These are phyloP conservation scores for Xenotilapia longispinis DNA, from an alignment of 2,113 vertebrate species.

Conservation along the genomic window DNA sequence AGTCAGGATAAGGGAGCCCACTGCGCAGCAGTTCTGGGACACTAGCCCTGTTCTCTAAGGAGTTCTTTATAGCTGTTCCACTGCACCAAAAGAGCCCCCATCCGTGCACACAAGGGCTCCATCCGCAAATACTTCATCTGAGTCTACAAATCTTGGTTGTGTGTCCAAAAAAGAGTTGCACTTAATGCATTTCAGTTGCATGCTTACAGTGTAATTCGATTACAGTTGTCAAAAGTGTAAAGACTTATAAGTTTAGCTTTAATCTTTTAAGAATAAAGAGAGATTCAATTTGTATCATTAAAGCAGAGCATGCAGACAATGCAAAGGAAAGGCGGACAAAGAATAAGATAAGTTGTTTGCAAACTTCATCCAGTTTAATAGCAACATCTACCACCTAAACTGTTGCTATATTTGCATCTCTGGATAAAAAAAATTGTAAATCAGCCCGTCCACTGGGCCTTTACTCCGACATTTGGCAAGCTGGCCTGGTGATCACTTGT, in stretches of 20 bases:
- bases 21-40: constrained; percentile 31
- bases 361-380: background rate
- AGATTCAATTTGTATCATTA: background rate
- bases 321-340: background rate
- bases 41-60: constrained; percentile 24
- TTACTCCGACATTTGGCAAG: background rate
- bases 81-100: background rate
- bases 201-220: background rate
- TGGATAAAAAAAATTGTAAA: background rate
- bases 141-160: background rate
- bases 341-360: background rate
- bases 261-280: background rate
- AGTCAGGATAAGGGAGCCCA: constrained; percentile 48
- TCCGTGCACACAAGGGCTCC: background rate
- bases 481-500: background rate
- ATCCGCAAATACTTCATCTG: constrained; percentile 1
- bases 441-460: background rate
- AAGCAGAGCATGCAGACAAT: background rate
- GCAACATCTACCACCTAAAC: background rate
- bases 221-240: background rate
- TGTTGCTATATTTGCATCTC: background rate
- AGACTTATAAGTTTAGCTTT: background rate
- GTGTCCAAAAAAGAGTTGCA: background rate
- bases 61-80: constrained; percentile 23
- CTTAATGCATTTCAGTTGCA: background rate